Conservation (phyloP, 2,888 invertebrate genomes). For the Drosophila greeni region DNA sequence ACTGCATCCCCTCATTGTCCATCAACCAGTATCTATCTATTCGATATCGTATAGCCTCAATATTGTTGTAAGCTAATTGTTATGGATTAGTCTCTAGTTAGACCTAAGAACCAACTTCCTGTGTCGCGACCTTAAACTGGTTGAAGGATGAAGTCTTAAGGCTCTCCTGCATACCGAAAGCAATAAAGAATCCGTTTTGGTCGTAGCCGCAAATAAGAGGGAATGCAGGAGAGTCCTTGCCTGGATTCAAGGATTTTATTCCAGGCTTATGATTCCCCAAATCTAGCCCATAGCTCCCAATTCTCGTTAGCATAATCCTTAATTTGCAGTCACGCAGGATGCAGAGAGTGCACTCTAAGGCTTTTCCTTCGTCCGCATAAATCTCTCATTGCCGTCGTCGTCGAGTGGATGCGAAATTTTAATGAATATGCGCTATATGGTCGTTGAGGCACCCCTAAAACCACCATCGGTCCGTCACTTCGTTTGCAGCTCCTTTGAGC, state of each 20-base stretch:
- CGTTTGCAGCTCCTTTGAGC: slow-evolving; percentile 23
- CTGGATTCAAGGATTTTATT: slow-evolving; percentile 3
- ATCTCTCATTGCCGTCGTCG: slow-evolving; percentile 46
- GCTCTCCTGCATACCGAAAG: slow-evolving; percentile 11
- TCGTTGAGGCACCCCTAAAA: slow-evolving; percentile 18
- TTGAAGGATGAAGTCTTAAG: neutral
- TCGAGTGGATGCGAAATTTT: slow-evolving; percentile 59
- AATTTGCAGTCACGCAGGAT: slow-evolving; percentile 8
- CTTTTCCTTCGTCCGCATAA: slow-evolving; percentile 24
- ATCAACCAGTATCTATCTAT: slow-evolving; percentile 20
- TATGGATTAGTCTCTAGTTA: slow-evolving; percentile 56
- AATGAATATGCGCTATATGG: slow-evolving; percentile 59
- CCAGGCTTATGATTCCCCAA: neutral
- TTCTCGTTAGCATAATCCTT: slow-evolving; percentile 10
- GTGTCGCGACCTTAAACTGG: slow-evolving; percentile 4
- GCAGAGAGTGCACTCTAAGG: slow-evolving; percentile 16
- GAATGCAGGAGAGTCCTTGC: too few relatives aligned
- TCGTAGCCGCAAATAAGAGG: slow-evolving; percentile 15
- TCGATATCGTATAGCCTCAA: slow-evolving; percentile 1
- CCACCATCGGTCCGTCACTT: slow-evolving; percentile 14
- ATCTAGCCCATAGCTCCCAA: neutral
- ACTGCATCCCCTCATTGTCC: slow-evolving; percentile 21
- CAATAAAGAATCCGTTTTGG: slow-evolving; percentile 39
- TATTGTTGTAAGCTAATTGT: slow-evolving; percentile 54
- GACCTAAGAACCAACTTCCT: slow-evolving; percentile 23